Percentiles rank a stretch among this genome's conserved stretches.
Conservation (phyloP, 2,797 vertebrate species). For the Thaleichthys pacificus region DNA sequence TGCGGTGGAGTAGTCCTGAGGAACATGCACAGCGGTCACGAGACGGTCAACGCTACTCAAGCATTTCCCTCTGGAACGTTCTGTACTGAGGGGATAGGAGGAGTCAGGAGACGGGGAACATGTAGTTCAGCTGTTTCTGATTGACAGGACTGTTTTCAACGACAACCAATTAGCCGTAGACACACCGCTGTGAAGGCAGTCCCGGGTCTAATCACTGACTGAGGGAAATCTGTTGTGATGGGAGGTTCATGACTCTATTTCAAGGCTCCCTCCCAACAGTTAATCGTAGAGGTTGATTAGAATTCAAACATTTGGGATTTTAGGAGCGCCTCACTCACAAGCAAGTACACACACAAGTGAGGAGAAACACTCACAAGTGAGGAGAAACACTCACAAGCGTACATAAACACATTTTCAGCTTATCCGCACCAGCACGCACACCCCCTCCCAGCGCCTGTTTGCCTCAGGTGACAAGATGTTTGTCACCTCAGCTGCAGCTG, state of each 20-base stretch:
- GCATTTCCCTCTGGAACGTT: conserved; percentile 45
- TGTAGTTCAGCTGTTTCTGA: background rate
- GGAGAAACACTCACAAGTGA: background rate
- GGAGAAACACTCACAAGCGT: background rate
- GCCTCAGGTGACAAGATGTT: conserved; percentile 51
- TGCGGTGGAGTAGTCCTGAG: conserved; percentile 38
- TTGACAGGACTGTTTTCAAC: conserved; percentile 5
- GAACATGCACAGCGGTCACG: background rate
- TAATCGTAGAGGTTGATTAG: conserved; percentile 50
- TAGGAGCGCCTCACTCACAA: conserved; percentile 26
- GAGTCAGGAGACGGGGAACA: background rate
- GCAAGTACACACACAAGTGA: background rate
- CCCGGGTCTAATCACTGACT: conserved; percentile 30
- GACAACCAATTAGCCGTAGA: background rate
- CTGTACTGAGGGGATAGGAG: background rate
- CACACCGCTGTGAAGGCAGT: conserved; percentile 13
- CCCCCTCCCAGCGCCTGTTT: background rate
- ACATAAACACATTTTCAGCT: background rate
- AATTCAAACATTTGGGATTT: conserved; percentile 34
- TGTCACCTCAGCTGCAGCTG: conserved; percentile 46
- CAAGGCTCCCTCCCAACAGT: conserved; percentile 11
- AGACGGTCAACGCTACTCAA: conserved; percentile 42
- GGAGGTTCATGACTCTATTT: conserved; percentile 38
- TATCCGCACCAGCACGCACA: background rate
- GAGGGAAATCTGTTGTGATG: conserved; percentile 23